Evolutionary conservation across 1,140 invertebrate species (phyloP).

Genomic region (Myzus persicae): DNA sequence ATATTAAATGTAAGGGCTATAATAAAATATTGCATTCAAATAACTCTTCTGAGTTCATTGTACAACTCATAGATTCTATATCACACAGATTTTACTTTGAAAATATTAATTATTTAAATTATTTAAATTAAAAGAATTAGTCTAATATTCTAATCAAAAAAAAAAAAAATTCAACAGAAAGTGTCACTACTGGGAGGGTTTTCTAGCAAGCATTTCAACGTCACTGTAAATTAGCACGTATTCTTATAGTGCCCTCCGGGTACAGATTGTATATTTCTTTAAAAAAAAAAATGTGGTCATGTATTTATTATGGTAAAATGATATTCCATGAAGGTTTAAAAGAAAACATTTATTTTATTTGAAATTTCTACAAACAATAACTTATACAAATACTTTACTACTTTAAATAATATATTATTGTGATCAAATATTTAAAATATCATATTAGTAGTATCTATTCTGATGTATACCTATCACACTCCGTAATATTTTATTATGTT

Average conservation of each 20-base stretch:
- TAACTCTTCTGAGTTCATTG: neutral
- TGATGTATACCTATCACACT: neutral
- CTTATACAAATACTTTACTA: neutral
- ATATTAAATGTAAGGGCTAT: neutral
- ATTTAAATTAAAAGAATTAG: too few relatives aligned
- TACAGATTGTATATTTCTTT: too few relatives aligned
- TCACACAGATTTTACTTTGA: neutral
- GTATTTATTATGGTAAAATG: neutral
- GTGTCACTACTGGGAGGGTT: too few relatives aligned
- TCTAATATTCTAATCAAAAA: too few relatives aligned
- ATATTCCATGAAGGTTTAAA: neutral
- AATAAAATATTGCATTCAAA: neutral
- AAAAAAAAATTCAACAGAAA: too few relatives aligned
- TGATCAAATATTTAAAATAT: neutral
- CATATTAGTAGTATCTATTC: neutral
- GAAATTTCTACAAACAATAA: neutral
- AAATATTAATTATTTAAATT: neutral
- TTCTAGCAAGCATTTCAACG: too few relatives aligned
- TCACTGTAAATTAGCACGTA: too few relatives aligned
- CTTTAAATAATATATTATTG: neutral
- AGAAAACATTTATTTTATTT: neutral
- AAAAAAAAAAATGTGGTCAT: too few relatives aligned
- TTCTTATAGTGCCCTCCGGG: too few relatives aligned
- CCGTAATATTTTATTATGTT: neutral
- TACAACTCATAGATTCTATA: neutral